Percentiles rank a stretch among this genome's conserved stretches.
These are phyloP conservation scores for Brachynemurus nebulosus DNA, from an alignment of 2,888 invertebrate species.

Conservation along the genomic window DNA sequence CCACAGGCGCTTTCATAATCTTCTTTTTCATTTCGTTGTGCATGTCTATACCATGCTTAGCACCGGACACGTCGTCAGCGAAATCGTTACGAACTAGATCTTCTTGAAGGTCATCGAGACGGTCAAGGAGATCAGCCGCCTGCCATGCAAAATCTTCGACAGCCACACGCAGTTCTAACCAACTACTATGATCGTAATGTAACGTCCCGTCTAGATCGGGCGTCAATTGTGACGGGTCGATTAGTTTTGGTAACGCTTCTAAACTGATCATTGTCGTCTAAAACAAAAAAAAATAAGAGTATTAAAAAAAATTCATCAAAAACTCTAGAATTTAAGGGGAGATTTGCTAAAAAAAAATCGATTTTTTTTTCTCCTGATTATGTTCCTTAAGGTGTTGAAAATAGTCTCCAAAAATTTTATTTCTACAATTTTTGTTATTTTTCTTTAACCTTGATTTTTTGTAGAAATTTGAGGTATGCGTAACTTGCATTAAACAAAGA, in stretches of 20 bases:
- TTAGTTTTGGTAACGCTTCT: conserved; percentile 84
- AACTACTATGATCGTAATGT: conserved; percentile 90
- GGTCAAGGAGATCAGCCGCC: conserved; percentile 81
- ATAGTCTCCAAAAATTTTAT: too few species aligned
- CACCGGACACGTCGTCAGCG: conserved; percentile 86
- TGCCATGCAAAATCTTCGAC: conserved; percentile 95
- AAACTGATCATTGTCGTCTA: conserved; percentile 94
- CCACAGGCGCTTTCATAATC: conserved; percentile 85
- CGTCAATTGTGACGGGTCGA: conserved; percentile 87
- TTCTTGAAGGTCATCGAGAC: conserved; percentile 85
- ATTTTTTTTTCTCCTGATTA: too few species aligned
- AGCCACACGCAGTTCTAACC: conserved; percentile 90
- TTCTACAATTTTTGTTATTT: too few species aligned
- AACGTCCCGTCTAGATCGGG: conserved; percentile 87
- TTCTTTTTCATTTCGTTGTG: conserved; percentile 91
- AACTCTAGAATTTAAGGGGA: too few species aligned
- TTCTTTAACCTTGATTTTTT: too few species aligned
- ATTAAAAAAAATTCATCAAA: too few species aligned
- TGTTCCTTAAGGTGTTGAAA: too few species aligned
- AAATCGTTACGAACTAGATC: conserved; percentile 87
- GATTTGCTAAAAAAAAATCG: too few species aligned
- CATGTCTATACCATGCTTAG: conserved; percentile 81
- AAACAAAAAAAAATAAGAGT: conserved; percentile 30
- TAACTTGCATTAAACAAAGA: too few species aligned
- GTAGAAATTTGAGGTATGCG: too few species aligned